These are phyloP conservation scores for Microctonus aethiopoides DNA, from an alignment of 2,888 invertebrate genomes.

Conservation along the genomic window DNA sequence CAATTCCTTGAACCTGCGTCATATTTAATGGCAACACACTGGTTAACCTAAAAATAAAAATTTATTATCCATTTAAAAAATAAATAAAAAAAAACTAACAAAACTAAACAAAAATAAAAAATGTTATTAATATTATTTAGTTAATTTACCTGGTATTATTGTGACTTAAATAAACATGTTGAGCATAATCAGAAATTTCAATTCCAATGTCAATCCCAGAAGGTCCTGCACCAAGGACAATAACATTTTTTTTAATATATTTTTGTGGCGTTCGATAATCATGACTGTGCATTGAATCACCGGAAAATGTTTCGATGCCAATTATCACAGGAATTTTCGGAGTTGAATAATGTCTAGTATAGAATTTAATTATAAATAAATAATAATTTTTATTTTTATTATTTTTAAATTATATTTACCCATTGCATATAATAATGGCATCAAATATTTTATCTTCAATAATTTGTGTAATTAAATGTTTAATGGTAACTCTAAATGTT, in stretches of 20 bases:
- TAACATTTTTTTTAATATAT: conserved; percentile 72
- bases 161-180: conserved; percentile 71
- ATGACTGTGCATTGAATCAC: conserved; percentile 78
- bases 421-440: conserved; percentile 77
- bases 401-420: conserved; percentile 62
- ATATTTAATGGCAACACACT: conserved; percentile 69
- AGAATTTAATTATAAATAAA: neutral
- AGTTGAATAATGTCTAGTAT: conserved; percentile 68
- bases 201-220: conserved; percentile 80
- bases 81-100: no score
- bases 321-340: conserved; percentile 68
- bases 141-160: conserved; percentile 65
- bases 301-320: conserved; percentile 69
- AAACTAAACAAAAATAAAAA: no score
- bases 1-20: conserved; percentile 71
- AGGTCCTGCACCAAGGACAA: conserved; percentile 78
- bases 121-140: no score
- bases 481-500: conserved; percentile 69
- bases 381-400: neutral
- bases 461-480: conserved; percentile 66
- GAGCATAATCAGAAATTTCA: conserved; percentile 71
- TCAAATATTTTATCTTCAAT: conserved; percentile 70
- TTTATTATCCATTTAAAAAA: no score
- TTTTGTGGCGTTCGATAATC: conserved; percentile 76
- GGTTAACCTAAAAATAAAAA: conserved; percentile 60